Base-by-base conservation (phyloP, 2,113 vertebrate species). In the Dicerorhinus sumatrensis region DNA sequence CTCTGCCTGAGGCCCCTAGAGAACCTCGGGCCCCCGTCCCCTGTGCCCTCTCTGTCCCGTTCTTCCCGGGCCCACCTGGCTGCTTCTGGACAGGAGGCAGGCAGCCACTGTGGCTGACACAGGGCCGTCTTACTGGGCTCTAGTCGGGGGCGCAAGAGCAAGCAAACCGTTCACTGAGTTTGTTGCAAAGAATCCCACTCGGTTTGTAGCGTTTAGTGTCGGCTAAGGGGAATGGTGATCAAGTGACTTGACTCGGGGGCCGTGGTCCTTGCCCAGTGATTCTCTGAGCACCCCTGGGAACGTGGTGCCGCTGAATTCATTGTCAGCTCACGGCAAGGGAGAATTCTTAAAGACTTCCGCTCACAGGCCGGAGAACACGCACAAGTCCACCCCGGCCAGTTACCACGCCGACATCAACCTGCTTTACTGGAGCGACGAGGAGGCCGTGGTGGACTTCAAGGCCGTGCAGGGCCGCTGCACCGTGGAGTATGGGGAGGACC, bases 371-470 rank as follows among this genome's bases (percentile, higher is more conserved):
- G 99, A 99, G 92, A 99, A 99, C 98, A 99, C 99, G 0, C 99
- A 99, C 98, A 99, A 99, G 82, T 99, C 99, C 3, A 98, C 98
- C 11, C 99, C 99, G 25, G 99, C 99, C 0, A 99, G 99, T 67
- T 99, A 99, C 98, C 99, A 99, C 12, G 99, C 99, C 0, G 99
- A 99, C 95, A 99, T 99, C 98, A 99, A 99, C 98, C 98, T 99
- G 95, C 98, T 99, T 0, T 99, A 99, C 98, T 99, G 99, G 99
- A 99, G 99, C 0, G 99, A 99, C 0, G 99, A 99, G 97, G 99
- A 99, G 96, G 99, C 99, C 0, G 98, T 98, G 0, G 99, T 99
- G 21, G 99, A 98, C 60, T 99, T 99, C 98, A 97, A 96, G 0
- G 99, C 99, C 0, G 99, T 99, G 16, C 99, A 99, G 39, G 99